phyloP scores from a whole-genome alignment of 2,113 vertebrate genomes.

The Oriolus oriolus region DNA sequence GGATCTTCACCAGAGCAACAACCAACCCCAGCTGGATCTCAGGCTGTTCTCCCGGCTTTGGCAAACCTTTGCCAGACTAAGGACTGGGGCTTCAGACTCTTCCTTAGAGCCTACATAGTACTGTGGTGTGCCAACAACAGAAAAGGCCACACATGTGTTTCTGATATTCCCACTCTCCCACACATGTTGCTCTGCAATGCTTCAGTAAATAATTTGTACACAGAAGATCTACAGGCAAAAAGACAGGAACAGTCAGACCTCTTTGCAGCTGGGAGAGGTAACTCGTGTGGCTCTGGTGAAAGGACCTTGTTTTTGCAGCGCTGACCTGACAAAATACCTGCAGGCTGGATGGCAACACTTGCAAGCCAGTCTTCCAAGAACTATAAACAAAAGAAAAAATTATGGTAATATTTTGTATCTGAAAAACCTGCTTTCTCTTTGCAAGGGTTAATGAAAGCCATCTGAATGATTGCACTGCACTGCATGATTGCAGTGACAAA shows the following conservation, averaged over 20 bases:
- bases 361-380: conserved; percentile 79
- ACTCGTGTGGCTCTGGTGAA: neutral
- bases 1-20: neutral
- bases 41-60: neutral
- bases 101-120: neutral
- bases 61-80: neutral
- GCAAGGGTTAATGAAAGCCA: neutral
- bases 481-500: neutral
- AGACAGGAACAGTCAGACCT: conserved; percentile 69
- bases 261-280: conserved; percentile 69
- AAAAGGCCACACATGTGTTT: neutral
- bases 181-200: neutral
- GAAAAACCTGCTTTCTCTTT: neutral
- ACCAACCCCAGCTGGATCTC: neutral
- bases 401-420: neutral
- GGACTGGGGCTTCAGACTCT: neutral
- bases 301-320: conserved; percentile 55
- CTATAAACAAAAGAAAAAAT: conserved; percentile 60
- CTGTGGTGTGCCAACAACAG: neutral
- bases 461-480: neutral
- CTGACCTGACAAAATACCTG: conserved; percentile 5
- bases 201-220: neutral
- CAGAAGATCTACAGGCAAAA: neutral
- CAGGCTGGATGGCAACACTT: conserved; percentile 57
- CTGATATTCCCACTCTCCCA: neutral